These are phyloP conservation scores for Poeciliopsis turneri DNA, from an alignment of 2,797 vertebrate genomes.

Conservation along the genomic window DNA sequence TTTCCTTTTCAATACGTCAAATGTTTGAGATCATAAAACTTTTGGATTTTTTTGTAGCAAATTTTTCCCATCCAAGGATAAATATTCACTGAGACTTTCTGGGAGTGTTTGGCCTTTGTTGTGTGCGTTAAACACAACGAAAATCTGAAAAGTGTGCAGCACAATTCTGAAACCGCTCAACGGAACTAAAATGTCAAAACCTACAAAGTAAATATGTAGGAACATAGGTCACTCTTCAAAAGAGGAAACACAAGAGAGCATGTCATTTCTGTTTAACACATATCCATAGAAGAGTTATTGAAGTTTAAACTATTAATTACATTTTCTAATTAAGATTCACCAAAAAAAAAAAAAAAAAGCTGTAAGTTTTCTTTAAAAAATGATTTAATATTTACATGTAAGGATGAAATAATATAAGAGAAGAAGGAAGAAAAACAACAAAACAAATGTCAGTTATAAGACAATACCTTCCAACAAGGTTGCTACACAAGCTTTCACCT, in stretches of 20 bases:
- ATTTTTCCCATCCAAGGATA: not conserved
- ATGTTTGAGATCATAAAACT: not conserved
- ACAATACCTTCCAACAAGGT: conserved; percentile 27
- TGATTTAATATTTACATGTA: conserved; percentile 83
- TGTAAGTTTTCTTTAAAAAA: conserved; percentile 79
- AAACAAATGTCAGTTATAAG: conserved; percentile 41
- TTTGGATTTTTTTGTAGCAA: not conserved
- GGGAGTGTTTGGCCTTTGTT: too few species aligned
- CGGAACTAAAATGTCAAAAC: not conserved
- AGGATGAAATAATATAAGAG: conserved; percentile 58
- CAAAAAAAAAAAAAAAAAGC: not conserved
- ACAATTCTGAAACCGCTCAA: not conserved
- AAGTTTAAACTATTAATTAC: not conserved
- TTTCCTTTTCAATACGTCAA: not conserved
- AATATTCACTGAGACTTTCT: not conserved
- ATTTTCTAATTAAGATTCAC: not conserved
- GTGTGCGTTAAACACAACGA: not conserved
- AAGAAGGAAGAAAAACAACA: conserved; percentile 38
- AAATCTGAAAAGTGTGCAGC: not conserved
- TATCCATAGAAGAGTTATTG: not conserved
- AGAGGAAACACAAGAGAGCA: not conserved
- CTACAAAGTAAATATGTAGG: not conserved
- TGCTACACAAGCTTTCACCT: conserved; percentile 35
- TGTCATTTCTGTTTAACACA: not conserved
- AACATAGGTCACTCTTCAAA: not conserved